Base-by-base conservation (phyloP, 2,113 vertebrate genomes). In the Saccopteryx bilineata region DNA sequence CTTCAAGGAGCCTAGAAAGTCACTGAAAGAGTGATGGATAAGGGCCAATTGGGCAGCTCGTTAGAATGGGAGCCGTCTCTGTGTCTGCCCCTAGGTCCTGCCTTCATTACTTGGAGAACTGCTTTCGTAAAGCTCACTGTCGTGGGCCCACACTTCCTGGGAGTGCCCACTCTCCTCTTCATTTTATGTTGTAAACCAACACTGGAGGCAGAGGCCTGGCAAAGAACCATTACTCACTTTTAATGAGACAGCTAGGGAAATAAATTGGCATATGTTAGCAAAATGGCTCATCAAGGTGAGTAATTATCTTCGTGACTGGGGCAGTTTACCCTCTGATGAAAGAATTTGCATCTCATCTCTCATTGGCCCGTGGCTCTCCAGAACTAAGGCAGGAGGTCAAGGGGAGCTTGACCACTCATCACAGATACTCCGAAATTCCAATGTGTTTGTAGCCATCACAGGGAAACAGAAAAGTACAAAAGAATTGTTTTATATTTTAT, bases 181-280 rank as follows among this genome's bases (percentile, higher is more conserved):
- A 79, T 94, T 96, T 97, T 65, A 50, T 2, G 18, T 10, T 90
- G 86, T 93, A 96, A 96, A 93, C 88, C 63, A 63, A 39, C 18
- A 33, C 87, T 71, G 65, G 93, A 97, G 94, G 95, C 91, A 83
- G 50, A 96, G 75, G 33, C 91, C 75, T 95, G 95, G 96, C 79
- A 76, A 90, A 97, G 75, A 79, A 93, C 85, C 91, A 93, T 97
- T 95, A 84, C 91, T 98, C 96, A 97, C 96, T 97, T 98, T 96
- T 98, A 98, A 98, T 97, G 97, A 98, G 97, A 97, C 96, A 97
- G 82, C 83, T 68, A 97, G 95, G 95, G 96, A 98, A 96, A 97
- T 96, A 97, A 96, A 97, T 96, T 97, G 97, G 97, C 96, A 97
- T 98, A 96, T 98, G 96, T 96, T 97, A 95, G 82, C 0, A 7